Percentiles rank a stretch among this genome's conserved stretches.
phyloP scores from a whole-genome alignment of 2,888 invertebrate species.

The Sabatieria punctata region DNA sequence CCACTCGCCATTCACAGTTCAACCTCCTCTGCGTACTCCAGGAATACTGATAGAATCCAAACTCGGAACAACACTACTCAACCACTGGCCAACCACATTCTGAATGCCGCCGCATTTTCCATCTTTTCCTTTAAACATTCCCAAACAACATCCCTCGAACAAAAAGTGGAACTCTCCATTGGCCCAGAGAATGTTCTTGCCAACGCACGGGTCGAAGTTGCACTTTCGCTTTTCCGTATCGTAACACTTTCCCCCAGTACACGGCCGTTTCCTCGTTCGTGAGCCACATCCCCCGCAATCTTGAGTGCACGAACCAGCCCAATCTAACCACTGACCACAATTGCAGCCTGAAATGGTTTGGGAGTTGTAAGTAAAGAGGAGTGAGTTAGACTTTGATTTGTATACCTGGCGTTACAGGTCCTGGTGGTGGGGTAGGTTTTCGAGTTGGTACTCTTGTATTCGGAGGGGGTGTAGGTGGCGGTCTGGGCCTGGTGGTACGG shows the following conservation, averaged over 20 bases:
- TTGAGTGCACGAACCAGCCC: conserved; percentile 20
- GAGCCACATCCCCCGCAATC: conserved; percentile 29
- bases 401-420: too few relatives aligned
- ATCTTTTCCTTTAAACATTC: neutral
- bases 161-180: conserved; percentile 7
- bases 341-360: conserved; percentile 22
- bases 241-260: conserved; percentile 4
- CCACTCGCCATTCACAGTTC: too few relatives aligned
- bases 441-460: neutral
- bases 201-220: conserved; percentile 21
- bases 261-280: conserved; percentile 14
- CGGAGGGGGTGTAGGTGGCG: neutral
- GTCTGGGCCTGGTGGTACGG: neutral
- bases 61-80: neutral
- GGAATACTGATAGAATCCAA: too few relatives aligned
- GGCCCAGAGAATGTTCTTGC: neutral
- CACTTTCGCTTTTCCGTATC: conserved; percentile 23
- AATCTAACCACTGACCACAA: conserved; percentile 24
- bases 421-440: neutral
- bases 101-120: conserved; percentile 1
- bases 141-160: conserved; percentile 9
- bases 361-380: too few relatives aligned
- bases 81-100: neutral
- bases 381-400: too few relatives aligned
- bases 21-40: too few relatives aligned